phyloP scores from a whole-genome alignment of 2,113 vertebrate genomes.

The Parotia lawesii region DNA sequence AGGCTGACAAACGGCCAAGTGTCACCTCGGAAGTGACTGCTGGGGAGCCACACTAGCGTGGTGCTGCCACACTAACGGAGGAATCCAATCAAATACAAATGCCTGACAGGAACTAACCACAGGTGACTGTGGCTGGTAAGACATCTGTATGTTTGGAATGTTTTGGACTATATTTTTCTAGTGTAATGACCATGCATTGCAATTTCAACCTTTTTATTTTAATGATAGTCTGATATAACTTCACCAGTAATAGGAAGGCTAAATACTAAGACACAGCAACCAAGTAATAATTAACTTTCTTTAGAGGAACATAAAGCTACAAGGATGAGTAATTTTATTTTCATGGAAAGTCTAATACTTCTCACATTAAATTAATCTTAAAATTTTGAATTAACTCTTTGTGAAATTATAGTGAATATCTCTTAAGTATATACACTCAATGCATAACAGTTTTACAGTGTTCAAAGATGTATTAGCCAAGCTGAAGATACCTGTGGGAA shows the following conservation, averaged over 20 bases:
- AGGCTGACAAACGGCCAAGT: accelerated
- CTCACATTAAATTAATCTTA: neutral
- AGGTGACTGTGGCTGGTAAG: neutral
- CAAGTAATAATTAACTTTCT: constrained; percentile 32
- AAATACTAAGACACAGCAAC: constrained; percentile 6
- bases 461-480: neutral
- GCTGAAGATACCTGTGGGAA: constrained; percentile 10
- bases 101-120: neutral
- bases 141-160: neutral
- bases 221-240: neutral
- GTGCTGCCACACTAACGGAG: neutral
- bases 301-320: constrained; percentile 36
- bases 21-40: neutral
- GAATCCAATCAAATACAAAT: neutral
- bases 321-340: constrained; percentile 38
- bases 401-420: neutral
- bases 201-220: constrained; percentile 18
- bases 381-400: constrained; percentile 41
- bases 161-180: neutral
- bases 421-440: neutral
- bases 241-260: constrained; percentile 15
- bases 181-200: neutral
- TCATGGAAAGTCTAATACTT: constrained; percentile 9
- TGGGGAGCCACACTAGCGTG: neutral
- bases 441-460: neutral